Evolutionary conservation across 2,888 invertebrate genomes (phyloP), one percentile per base, ranked within the genome.

Genomic region (Periphyllus acericola): DNA sequence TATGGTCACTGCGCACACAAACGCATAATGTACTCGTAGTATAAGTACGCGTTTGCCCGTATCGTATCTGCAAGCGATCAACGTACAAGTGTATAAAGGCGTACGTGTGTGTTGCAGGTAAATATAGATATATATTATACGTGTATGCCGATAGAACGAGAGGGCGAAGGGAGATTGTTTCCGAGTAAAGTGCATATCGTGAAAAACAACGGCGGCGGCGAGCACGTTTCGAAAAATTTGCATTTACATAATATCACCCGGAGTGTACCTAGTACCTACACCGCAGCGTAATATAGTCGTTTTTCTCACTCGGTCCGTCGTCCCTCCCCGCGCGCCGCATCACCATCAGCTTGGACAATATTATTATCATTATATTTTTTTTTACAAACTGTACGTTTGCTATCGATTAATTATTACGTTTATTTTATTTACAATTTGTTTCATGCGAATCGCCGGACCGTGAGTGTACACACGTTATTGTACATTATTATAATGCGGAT

Each of bases 321-420:
- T 36, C 19, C 21, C 19, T 72, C 74, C 1, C 0, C 36, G 74
- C 34, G n/a, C 6, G 6, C 25, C 74, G 5, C 9, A 32, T 34
- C 25, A 9, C 25, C 25, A 6, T 4, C 6, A 25, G 36, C 21
- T 36, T 8, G 8, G 36, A 74, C 25, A 21, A 74, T 74, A 40
- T 74, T 74, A 74, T 71, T 71, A 29, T 17, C 3, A 68, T 25
- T 25, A 5, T 25, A 25, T 66, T 52, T 17, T 60, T 21, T 29
- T 32, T 32, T 8, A 36, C 72, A 72, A 34, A 19, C 8, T 36
- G 74, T 36, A 36, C 8, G 36, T 25, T 19, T 40, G 34, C 40
- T 74, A 60, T 83, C 83, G 83, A 83, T 83, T 83, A 83, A 83
- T 83, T 83, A 74, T 83, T 60, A 75, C 60, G 83, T 75, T 75